Percentiles rank a stretch among this genome's conserved stretches.
These are phyloP conservation scores for Seriola rivoliana DNA, from an alignment of 2,113 vertebrate genomes.

Conservation along the genomic window DNA sequence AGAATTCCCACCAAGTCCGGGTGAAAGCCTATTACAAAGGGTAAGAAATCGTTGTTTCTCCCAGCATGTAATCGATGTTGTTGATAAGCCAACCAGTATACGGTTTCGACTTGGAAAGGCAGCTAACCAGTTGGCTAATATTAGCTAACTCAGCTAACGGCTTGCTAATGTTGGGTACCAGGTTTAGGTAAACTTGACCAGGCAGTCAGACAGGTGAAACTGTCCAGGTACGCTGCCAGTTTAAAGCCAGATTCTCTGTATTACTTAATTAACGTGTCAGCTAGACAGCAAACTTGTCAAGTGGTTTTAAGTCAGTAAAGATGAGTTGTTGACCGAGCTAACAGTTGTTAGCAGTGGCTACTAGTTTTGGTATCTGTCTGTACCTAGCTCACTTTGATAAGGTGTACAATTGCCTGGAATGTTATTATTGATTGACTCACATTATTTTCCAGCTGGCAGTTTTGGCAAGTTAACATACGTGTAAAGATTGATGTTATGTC, in stretches of 20 bases:
- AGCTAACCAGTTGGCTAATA: constrained; percentile 64
- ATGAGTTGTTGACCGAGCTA: constrained; percentile 29
- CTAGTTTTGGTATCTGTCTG: not conserved
- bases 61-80: not conserved
- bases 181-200: constrained; percentile 64
- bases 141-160: constrained; percentile 61
- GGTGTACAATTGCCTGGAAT: not conserved
- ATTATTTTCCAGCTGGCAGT: not conserved
- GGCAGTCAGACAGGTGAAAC: constrained; percentile 59
- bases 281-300: not conserved
- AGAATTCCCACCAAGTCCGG: constrained; percentile 90
- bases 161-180: constrained; percentile 61
- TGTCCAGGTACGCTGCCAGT: constrained; percentile 44
- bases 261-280: not conserved
- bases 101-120: constrained; percentile 28
- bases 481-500: not conserved
- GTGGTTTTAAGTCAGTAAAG: not conserved
- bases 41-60: constrained; percentile 77
- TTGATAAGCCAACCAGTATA: not conserved
- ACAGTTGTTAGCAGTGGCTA: constrained; percentile 27
- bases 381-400: not conserved
- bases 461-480: not conserved
- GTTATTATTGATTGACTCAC: not conserved
- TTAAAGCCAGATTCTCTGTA: not conserved
- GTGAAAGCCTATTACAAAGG: constrained; percentile 95